Conservation (phyloP, 2,113 vertebrate species). For the Pipa parva region DNA sequence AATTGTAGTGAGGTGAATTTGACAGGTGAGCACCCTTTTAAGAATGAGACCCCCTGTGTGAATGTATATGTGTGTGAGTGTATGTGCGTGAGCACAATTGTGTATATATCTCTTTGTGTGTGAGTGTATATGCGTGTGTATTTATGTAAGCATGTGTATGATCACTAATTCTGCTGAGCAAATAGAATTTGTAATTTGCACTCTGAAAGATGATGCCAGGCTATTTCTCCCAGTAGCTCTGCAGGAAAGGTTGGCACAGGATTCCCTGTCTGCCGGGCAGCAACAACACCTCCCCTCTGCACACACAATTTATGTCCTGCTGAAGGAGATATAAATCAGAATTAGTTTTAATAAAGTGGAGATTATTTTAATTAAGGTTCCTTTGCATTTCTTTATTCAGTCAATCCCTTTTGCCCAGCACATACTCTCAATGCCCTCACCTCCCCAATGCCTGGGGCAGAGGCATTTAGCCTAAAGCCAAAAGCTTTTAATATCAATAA, state of each 20-base stretch:
- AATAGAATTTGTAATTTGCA: neutral
- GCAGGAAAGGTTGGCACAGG: constrained; percentile 24
- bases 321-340: constrained; percentile 39
- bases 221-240: constrained; percentile 2
- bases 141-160: neutral
- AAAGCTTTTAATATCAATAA: constrained; percentile 31
- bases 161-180: neutral
- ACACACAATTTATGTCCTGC: constrained; percentile 34
- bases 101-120: too few relatives aligned
- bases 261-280: constrained; percentile 24
- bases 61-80: too few relatives aligned
- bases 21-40: too few relatives aligned
- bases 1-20: too few relatives aligned
- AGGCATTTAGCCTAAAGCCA: constrained; percentile 17
- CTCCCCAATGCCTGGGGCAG: neutral
- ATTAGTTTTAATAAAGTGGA: constrained; percentile 41
- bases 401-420: constrained; percentile 3
- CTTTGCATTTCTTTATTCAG: constrained; percentile 10
- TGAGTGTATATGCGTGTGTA: neutral
- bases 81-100: too few relatives aligned
- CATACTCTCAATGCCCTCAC: neutral
- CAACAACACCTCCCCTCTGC: constrained; percentile 20
- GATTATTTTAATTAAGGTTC: constrained; percentile 39
- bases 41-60: too few relatives aligned
- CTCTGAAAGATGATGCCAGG: neutral